These are phyloP conservation scores for Patella depressa DNA, from an alignment of 2,888 invertebrate species.

Conservation along the genomic window DNA sequence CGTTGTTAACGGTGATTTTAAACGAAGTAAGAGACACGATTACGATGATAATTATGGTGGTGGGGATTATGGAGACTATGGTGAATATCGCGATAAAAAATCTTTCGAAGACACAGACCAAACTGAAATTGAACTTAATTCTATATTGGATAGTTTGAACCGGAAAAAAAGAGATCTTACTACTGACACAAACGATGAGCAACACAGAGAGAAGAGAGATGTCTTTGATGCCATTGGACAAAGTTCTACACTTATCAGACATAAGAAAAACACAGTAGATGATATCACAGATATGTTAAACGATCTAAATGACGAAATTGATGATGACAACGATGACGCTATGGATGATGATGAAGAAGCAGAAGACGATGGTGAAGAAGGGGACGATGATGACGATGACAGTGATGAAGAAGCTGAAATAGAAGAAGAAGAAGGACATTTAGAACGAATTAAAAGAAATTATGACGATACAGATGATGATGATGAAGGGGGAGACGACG, in stretches of 20 bases:
- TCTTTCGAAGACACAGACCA: too few relatives aligned
- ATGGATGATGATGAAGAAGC: neutral
- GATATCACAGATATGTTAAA: neutral
- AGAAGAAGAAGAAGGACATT: neutral
- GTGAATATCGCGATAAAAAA: neutral
- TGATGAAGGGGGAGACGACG: neutral
- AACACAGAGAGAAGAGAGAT: too few relatives aligned
- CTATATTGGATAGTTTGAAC: neutral
- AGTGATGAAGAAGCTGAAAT: neutral
- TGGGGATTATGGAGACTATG: neutral
- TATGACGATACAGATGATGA: conserved; percentile 11
- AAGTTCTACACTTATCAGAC: neutral
- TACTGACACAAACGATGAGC: too few relatives aligned
- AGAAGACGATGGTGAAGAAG: neutral
- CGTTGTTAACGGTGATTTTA: neutral
- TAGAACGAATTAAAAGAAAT: too few relatives aligned
- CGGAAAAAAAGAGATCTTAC: too few relatives aligned
- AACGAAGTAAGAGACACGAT: neutral
- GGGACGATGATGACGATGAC: neutral
- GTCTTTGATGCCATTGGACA: too few relatives aligned
- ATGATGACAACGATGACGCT: neutral
- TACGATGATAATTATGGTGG: neutral
- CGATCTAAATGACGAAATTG: neutral
- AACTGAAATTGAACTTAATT: neutral
- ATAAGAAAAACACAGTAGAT: neutral